phyloP scores from a whole-genome alignment of 2,113 vertebrate species.

The Notarius lentiginosus region DNA sequence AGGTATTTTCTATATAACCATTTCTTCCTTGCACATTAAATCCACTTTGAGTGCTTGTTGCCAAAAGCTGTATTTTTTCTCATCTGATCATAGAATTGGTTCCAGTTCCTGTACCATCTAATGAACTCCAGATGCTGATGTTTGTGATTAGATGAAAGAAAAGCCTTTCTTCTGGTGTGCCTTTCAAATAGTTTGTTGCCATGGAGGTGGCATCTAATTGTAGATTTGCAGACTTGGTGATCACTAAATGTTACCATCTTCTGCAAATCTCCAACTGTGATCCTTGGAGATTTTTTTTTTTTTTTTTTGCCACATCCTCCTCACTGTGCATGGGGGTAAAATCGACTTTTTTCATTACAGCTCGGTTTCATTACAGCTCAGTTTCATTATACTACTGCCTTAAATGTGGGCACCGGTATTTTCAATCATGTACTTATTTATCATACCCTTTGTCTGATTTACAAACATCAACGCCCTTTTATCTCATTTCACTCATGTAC shows the following conservation, averaged over 20 bases:
- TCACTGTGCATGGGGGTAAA: neutral
- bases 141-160: neutral
- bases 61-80: neutral
- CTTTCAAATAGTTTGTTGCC: slow-evolving; percentile 1
- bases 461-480: neutral
- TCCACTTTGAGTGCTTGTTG: neutral
- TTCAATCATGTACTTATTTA: neutral
- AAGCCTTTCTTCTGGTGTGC: neutral
- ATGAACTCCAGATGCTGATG: neutral
- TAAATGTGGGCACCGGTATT: neutral
- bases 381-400: neutral
- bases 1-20: neutral
- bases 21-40: neutral
- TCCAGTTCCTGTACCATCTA: neutral
- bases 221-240: slow-evolving; percentile 8
- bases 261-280: neutral
- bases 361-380: neutral
- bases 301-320: neutral
- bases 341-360: neutral
- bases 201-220: slow-evolving; percentile 17
- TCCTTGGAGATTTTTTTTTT: neutral
- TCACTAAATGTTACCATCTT: slow-evolving; percentile 10
- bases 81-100: neutral
- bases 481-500: neutral
- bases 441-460: neutral